Evolutionary conservation across 2,113 vertebrate species (phyloP), one percentile per base, ranked within the genome.

Genomic region (Eonycteris spelaea): DNA sequence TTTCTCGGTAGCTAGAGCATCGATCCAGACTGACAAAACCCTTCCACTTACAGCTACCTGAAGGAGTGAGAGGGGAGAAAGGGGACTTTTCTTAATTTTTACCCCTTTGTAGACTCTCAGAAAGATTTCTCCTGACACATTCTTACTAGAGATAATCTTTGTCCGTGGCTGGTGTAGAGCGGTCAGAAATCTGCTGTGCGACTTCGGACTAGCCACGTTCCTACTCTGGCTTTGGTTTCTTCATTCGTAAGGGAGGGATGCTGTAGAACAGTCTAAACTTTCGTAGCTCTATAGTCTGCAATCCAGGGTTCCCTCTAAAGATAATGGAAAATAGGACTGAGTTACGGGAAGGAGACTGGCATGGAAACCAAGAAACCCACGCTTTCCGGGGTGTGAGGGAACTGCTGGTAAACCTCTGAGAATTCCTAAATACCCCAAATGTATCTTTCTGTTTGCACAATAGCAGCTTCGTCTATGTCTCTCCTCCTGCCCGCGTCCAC

Each of bases 401-500:
- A 4, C 3, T 33, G 26, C 4, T 14, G 51, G 15, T 14, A 5
- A 43, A 78, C n/a, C 59, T 77, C 48, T 67, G 22, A 93, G 77
- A 57, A 48, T 73, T 53, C 40, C 51, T 59, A 57, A 86, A 61
- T n/a, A 63, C 22, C 15, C 33, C n/a, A n/a, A 14, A 11, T 53
- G 30, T 16, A n/a, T 38, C 24, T 79, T 68, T 86, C 33, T 82
- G 8, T 28, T 86, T 77, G 3, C 3, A 18, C 5, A 9, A 28
- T 7, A 22, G 21, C 10, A 35, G 5, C 7, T 68, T 93, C 7
- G 2, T 45, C 30, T 61, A 3, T 22, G 43, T n/a, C 6, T 48
- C 6, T 0, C 63, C 9, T 4, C 15, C 30, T 8, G 10, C 38
- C 61, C 3, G 3, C 2, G 12, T 38, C 70, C 40, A 68, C 5